phyloP scores from a whole-genome alignment of 2,888 invertebrate genomes.

The Drosophila bunnanda region DNA sequence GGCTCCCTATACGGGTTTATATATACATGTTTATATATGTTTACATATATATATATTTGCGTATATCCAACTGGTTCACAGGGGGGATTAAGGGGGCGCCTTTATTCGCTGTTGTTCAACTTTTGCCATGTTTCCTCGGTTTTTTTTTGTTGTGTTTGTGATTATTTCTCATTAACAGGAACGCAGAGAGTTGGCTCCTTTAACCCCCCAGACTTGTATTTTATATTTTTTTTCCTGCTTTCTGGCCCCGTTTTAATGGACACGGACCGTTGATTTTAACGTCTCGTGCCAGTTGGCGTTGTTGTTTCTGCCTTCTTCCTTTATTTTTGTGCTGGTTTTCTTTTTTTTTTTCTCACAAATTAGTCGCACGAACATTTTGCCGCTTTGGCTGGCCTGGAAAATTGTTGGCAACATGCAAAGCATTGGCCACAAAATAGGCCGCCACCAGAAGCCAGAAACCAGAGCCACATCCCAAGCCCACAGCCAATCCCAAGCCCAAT shows the following conservation, averaged over 20 bases:
- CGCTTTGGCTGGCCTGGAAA: constrained; percentile 58
- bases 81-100: constrained; percentile 33
- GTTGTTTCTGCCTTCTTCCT: constrained; percentile 33
- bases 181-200: constrained; percentile 56
- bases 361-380: constrained; percentile 77
- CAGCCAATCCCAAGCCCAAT: constrained; percentile 13
- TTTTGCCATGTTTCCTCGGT: constrained; percentile 24
- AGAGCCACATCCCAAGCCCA: constrained; percentile 19
- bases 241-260: constrained; percentile 69
- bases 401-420: constrained; percentile 78
- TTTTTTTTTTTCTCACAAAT: constrained; percentile 66
- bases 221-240: constrained; percentile 29
- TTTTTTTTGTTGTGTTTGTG: constrained; percentile 47
- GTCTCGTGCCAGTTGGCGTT: constrained; percentile 65
- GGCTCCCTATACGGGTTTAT: neutral
- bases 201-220: neutral
- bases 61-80: constrained; percentile 4
- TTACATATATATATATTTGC: neutral
- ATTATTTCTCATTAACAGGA: constrained; percentile 71
- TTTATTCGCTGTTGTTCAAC: constrained; percentile 23
- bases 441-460: constrained; percentile 41
- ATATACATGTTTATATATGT: neutral
- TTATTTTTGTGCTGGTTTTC: constrained; percentile 29
- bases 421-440: constrained; percentile 68
- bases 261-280: constrained; percentile 69